Evolutionary conservation across 2,797 vertebrate genomes (phyloP).

Genomic region (Scleropages formosus): DNA sequence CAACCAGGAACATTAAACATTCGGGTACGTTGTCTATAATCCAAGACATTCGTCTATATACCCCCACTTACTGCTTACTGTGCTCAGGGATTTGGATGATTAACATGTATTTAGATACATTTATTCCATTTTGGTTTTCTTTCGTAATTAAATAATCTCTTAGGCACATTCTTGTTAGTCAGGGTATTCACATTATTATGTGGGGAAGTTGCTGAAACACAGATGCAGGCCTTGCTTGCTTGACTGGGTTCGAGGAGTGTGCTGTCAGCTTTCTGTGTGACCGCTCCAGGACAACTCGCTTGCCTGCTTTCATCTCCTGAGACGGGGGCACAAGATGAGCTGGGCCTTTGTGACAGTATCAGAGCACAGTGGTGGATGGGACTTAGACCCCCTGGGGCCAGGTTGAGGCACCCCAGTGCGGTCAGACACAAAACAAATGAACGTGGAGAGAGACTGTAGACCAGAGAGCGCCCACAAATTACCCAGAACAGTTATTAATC

Average conservation of each 20-base stretch:
- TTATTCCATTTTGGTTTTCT: not conserved
- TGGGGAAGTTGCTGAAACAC: not conserved
- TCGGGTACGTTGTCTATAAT: too few relatives aligned
- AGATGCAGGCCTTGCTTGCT: not conserved
- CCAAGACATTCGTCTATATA: too few relatives aligned
- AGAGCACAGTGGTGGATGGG: not conserved
- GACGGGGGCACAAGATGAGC: too few relatives aligned
- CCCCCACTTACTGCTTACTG: too few relatives aligned
- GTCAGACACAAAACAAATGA: not conserved
- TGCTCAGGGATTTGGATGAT: too few relatives aligned
- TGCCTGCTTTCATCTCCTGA: too few relatives aligned
- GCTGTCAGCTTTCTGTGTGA: conserved; percentile 1
- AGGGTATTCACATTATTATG: too few relatives aligned
- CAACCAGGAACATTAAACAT: too few relatives aligned
- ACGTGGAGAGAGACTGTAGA: not conserved
- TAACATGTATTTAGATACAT: conserved; percentile 34
- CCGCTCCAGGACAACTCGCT: not conserved
- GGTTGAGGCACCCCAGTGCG: not conserved
- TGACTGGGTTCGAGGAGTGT: not conserved
- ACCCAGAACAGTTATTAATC: too few relatives aligned
- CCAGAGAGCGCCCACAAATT: too few relatives aligned
- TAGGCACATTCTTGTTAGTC: not conserved
- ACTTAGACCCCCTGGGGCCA: not conserved
- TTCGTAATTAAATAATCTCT: not conserved
- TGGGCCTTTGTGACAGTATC: not conserved